Evolutionary conservation across 1,140 invertebrate species (phyloP).

Genomic region (Gryllus bimaculatus): DNA sequence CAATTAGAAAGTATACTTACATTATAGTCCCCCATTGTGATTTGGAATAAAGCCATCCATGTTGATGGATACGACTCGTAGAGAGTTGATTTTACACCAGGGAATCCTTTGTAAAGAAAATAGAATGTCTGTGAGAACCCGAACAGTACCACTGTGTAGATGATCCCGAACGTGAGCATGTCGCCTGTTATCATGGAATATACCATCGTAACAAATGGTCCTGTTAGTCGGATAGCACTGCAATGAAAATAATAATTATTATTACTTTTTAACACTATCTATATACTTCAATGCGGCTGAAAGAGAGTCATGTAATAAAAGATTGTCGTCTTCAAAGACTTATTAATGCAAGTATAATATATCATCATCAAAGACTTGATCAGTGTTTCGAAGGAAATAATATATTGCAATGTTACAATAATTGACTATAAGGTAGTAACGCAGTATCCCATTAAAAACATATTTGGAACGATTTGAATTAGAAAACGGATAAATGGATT

Average conservation of each 20-base stretch:
- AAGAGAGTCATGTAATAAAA: no score
- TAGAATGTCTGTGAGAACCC: conserved; percentile 95
- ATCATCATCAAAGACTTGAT: neutral
- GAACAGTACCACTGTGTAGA: conserved; percentile 86
- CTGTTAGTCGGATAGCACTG: conserved; percentile 85
- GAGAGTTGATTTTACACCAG: conserved; percentile 64
- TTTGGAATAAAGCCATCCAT: conserved; percentile 96
- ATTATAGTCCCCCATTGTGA: conserved; percentile 95
- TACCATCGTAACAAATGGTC: conserved; percentile 97
- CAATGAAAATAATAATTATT: conserved; percentile 27
- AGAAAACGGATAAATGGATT: no score
- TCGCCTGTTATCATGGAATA: conserved; percentile 97
- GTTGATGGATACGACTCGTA: conserved; percentile 81
- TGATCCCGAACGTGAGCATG: conserved; percentile 95
- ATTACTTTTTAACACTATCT: no score
- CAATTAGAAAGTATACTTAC: conserved; percentile 49
- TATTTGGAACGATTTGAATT: no score
- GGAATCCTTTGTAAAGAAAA: conserved; percentile 90
- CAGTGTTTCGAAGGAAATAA: neutral
- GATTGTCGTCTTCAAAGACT: neutral
- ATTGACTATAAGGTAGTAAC: no score
- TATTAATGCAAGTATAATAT: neutral
- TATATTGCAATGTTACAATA: no score
- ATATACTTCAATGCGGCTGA: no score
- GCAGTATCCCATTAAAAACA: no score